Evolutionary conservation across 1,140 invertebrate genomes (phyloP), one percentile per base, ranked within the genome.

Genomic region (Drosophila quadrilineata): DNA sequence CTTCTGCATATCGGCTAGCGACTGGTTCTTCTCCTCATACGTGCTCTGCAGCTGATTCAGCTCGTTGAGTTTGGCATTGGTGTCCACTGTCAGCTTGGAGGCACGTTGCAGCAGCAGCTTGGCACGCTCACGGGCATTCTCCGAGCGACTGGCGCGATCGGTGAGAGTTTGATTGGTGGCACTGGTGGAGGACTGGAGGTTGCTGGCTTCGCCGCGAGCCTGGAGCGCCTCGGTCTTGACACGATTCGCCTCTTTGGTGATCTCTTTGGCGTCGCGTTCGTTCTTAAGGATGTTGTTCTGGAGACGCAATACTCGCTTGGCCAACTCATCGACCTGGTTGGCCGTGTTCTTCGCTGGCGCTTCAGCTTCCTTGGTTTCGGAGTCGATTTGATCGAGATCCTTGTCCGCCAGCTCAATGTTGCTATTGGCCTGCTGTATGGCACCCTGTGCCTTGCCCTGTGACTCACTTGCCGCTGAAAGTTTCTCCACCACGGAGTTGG

Each of bases 241-340:
- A 56, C 91, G 89, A 49, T 90, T 90, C 3, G 92, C 91, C 82
- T 92, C 91, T 71, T 90, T 88, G 75, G 92, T 92, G 1, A 93
- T 92, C 86, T 92, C 90, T 36, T 91, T 91, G 21, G 91, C 92
- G 66, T 91, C 92, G 31, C 91, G 89, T 68, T 95, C 93, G 87
- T 97, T 97, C 82, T 94, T 94, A 2, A 94, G 91, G 41, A 94
- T 95, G 75, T 94, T 93, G 45, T 93, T 94, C 73, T 96, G 94
- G 6, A 98, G 90, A 28, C 93, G 92, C 60, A 93, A 93, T 9
- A 97, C 89, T 43, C 93, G 91, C 0, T 90, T 90, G 29, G 94
- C 93, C 43, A 98, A 87, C 1, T 90, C 77, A 31, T 94, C 92
- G 0, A 97, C 94, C 31, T 94, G 93, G 21, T 91, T 90, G 22